Conservation (phyloP, 2,888 invertebrate genomes). For the Sericinus montela region DNA sequence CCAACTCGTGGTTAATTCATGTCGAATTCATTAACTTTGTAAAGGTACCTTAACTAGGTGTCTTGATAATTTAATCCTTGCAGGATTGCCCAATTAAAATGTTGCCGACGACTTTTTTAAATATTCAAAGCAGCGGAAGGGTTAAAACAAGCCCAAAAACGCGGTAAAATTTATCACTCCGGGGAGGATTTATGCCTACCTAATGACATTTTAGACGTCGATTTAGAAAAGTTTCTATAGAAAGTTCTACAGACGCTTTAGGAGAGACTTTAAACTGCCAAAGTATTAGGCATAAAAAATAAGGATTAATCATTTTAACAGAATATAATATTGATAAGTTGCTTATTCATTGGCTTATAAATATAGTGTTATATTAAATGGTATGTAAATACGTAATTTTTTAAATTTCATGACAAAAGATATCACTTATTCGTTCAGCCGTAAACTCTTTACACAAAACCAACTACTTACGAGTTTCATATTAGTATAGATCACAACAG, state of each 20-base stretch:
- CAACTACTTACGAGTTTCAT: too few species aligned
- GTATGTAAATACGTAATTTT: too few species aligned
- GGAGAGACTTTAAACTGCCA: constrained; percentile 44
- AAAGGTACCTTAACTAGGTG: constrained; percentile 73
- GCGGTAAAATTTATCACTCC: constrained; percentile 65
- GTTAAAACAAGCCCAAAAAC: constrained; percentile 67
- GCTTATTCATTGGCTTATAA: too few species aligned
- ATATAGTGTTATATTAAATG: too few species aligned
- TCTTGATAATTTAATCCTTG: constrained; percentile 79
- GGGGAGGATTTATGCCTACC: constrained; percentile 62
- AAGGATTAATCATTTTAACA: background rate
- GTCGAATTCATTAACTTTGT: constrained; percentile 74
- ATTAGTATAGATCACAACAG: too few species aligned
- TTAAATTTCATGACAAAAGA: too few species aligned
- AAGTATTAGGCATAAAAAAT: constrained; percentile 5
- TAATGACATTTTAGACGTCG: constrained; percentile 76
- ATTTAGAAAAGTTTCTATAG: constrained; percentile 61
- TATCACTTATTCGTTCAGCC: too few species aligned
- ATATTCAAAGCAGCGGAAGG: constrained; percentile 67
- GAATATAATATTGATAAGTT: too few species aligned
- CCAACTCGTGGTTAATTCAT: constrained; percentile 56
- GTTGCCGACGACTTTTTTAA: constrained; percentile 78
- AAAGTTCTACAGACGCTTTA: constrained; percentile 41
- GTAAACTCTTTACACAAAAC: too few species aligned
- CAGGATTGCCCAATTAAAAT: constrained; percentile 76